phyloP scores from a whole-genome alignment of 2,888 invertebrate species.

The Electrophaes corylata region DNA sequence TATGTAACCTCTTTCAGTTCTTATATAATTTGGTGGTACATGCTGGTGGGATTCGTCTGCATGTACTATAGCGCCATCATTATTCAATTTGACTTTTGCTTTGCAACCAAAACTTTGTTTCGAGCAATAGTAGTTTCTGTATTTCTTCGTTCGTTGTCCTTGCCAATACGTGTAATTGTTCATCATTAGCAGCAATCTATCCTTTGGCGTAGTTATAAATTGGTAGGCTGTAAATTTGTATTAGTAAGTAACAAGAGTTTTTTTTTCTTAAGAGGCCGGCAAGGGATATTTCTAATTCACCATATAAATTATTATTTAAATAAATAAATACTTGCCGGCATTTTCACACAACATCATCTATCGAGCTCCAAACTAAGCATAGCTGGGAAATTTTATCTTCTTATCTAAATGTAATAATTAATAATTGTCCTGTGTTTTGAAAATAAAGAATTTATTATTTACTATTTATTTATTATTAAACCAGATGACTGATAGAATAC shows the following conservation, averaged over 20 bases:
- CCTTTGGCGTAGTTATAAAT: not conserved
- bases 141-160: not conserved
- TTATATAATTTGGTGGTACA: not conserved
- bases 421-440: no score
- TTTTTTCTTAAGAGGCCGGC: no score
- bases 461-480: no score
- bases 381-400: no score
- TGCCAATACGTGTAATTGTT: not conserved
- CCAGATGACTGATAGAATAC: no score
- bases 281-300: no score
- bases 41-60: not conserved
- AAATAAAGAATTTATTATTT: no score
- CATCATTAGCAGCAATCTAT: not conserved
- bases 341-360: no score
- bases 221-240: not conserved
- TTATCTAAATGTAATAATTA: no score
- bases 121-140: not conserved
- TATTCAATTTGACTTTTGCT: not conserved
- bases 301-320: no score
- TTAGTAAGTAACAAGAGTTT: not conserved
- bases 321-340: no score
- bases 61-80: not conserved
- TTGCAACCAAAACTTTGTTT: not conserved
- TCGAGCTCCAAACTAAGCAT: no score
- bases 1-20: not conserved